These are phyloP conservation scores for Bombus terrestris DNA, from an alignment of 1,140 invertebrate genomes.

Conservation along the genomic window DNA sequence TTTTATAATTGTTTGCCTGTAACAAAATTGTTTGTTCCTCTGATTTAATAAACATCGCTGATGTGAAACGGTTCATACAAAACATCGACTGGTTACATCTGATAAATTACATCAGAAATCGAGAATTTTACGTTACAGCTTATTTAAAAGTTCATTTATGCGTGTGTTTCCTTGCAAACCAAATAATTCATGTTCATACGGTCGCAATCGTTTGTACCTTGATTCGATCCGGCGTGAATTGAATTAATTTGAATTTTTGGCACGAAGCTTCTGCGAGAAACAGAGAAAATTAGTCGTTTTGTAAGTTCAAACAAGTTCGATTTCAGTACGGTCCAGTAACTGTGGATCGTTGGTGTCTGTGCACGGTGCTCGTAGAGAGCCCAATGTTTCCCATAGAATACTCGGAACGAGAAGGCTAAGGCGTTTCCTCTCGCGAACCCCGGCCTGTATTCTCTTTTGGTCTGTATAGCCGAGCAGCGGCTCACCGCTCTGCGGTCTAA, in stretches of 20 bases:
- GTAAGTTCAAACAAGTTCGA: constrained; percentile 1
- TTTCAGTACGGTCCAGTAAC: not conserved
- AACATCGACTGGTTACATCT: too few species aligned
- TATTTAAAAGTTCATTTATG: too few species aligned
- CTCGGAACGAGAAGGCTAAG: constrained; percentile 58
- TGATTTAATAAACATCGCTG: not conserved
- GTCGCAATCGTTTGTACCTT: too few species aligned
- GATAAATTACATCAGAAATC: too few species aligned
- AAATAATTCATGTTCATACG: not conserved
- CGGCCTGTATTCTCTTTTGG: constrained; percentile 55
- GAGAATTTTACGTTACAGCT: too few species aligned
- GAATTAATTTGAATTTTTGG: not conserved
- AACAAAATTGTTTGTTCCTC: not conserved
- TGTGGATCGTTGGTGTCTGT: too few species aligned
- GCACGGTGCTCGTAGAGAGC: too few species aligned
- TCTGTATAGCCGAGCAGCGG: constrained; percentile 36
- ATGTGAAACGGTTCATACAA: not conserved
- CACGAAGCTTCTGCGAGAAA: not conserved
- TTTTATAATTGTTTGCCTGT: not conserved
- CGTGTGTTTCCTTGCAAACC: not conserved
- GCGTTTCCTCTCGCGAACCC: constrained; percentile 57
- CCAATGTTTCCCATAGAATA: constrained; percentile 55
- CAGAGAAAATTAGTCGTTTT: not conserved
- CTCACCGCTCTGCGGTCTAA: constrained; percentile 57
- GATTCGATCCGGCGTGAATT: not conserved